Base-by-base conservation (phyloP, 2,888 invertebrate genomes). In the Dioctria linearis region DNA sequence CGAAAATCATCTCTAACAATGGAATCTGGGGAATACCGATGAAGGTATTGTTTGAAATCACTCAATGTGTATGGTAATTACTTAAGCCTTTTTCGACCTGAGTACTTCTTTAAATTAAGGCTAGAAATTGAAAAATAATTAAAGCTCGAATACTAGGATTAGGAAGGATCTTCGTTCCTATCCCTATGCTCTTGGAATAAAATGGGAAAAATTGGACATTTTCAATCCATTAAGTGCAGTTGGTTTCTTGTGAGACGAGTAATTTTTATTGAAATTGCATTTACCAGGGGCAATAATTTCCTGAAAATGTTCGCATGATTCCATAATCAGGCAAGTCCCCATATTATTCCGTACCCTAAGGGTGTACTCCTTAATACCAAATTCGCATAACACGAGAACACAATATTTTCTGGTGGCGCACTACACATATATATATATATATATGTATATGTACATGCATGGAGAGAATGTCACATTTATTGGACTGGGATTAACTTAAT, bases 401-500 rank as follows among this genome's bases (percentile, higher is more conserved):
- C 67, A 25, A 67, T 46, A 25, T 46, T 25, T 37, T 39, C 71
- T 51, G 54, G n/a, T 39, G 71, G 71, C 40, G 6, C 5, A 39
- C 9, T 37, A 71, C 51, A 39, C 49, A 25, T 2, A 37, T 46
- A 49, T 9, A 25, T 2, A 37, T 46, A 49, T 9, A 3, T n/a
- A 46, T 9, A 51, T 37, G 71, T 9, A 8, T 25, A 25, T 25
- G 25, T 25, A 25, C 25, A 25, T 25, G 2, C 2, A 25, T 25
- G 25, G 25, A 25, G 25, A 25, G 25, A 25, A 25, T 71, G 71
- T 37, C 71, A n/a, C 67, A 67, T 69, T 71, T 71, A 71, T 71
- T 37, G 71, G 71, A 37, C 40, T 54, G 71, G 71, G 71, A 71
- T 71, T 71, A 71, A 71, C 51, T 71, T 71, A 71, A 71, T 71